Evolutionary conservation across 2,888 invertebrate species (phyloP).

Genomic region (Drosophila borborema): DNA sequence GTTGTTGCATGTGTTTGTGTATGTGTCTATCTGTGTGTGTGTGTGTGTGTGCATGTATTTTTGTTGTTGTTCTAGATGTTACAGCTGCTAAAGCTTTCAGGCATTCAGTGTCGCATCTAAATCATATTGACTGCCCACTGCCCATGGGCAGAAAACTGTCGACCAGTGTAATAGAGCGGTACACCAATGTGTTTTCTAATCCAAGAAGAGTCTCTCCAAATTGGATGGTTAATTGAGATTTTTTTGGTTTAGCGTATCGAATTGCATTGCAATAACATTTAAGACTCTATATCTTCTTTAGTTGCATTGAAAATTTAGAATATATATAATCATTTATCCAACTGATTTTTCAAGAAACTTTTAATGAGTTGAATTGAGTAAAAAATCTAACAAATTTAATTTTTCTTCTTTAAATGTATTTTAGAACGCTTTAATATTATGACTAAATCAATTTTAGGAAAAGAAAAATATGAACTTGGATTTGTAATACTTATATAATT

Average conservation of each 20-base stretch:
- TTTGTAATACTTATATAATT: too few relatives aligned
- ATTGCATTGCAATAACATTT: too few relatives aligned
- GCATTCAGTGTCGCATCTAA: constrained; percentile 59
- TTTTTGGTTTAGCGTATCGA: too few relatives aligned
- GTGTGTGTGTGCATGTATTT: neutral
- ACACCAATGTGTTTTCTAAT: neutral
- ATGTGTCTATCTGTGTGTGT: neutral
- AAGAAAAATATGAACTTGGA: too few relatives aligned
- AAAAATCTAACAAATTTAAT: too few relatives aligned
- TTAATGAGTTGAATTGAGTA: too few relatives aligned
- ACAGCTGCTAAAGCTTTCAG: constrained; percentile 68
- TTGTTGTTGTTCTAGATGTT: constrained; percentile 51
- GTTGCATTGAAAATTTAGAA: neutral
- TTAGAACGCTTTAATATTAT: too few relatives aligned
- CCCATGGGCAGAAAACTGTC: constrained; percentile 10
- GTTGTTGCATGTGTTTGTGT: neutral
- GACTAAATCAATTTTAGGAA: too few relatives aligned
- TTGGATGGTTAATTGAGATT: neutral
- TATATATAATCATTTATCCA: neutral
- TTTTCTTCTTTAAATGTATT: too few relatives aligned
- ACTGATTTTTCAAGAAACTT: neutral
- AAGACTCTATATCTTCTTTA: neutral
- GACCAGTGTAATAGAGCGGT: neutral
- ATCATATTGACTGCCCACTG: constrained; percentile 51
- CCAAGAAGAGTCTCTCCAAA: neutral